These are phyloP conservation scores for Eristalis arbustorum DNA, from an alignment of 2,888 invertebrate species.

Conservation along the genomic window DNA sequence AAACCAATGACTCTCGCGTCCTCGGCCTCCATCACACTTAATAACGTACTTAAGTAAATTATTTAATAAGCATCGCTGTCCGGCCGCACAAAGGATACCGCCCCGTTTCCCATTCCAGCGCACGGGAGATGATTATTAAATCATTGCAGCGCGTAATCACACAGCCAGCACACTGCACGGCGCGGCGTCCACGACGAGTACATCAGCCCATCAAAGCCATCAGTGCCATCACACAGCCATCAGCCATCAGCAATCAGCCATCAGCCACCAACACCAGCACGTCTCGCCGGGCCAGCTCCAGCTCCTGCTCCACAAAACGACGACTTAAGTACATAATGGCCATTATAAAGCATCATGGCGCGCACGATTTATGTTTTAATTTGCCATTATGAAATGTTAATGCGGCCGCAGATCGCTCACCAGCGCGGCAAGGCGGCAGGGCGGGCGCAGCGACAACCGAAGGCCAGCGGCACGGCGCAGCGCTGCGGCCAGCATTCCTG, in stretches of 20 bases:
- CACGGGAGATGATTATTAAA: conserved; percentile 62
- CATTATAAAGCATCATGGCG: conserved; percentile 71
- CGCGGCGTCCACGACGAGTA: not conserved
- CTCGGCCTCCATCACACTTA: conserved; percentile 36
- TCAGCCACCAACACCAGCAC: not conserved
- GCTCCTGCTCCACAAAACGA: conserved; percentile 65
- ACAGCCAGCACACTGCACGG: not conserved
- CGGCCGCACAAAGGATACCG: conserved; percentile 66
- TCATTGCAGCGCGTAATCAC: conserved; percentile 67
- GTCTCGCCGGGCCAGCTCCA: not conserved
- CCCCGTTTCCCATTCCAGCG: conserved; percentile 60
- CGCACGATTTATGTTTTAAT: conserved; percentile 71
- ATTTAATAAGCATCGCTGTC: conserved; percentile 68
- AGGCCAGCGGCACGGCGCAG: not conserved
- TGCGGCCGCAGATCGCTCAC: conserved; percentile 61
- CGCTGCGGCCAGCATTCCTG: not conserved
- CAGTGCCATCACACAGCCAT: not conserved
- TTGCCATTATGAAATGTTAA: conserved; percentile 71
- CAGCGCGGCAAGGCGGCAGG: not conserved
- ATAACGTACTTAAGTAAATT: conserved; percentile 70
- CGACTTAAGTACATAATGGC: conserved; percentile 71
- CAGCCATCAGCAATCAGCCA: not conserved
- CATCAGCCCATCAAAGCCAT: conserved; percentile 36
- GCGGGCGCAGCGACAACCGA: not conserved
- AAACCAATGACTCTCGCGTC: not conserved